Percentiles rank a stretch among this genome's conserved stretches.
These are phyloP conservation scores for Meloidogyne floridensis DNA, from an alignment of 1,140 invertebrate genomes.

Conservation along the genomic window DNA sequence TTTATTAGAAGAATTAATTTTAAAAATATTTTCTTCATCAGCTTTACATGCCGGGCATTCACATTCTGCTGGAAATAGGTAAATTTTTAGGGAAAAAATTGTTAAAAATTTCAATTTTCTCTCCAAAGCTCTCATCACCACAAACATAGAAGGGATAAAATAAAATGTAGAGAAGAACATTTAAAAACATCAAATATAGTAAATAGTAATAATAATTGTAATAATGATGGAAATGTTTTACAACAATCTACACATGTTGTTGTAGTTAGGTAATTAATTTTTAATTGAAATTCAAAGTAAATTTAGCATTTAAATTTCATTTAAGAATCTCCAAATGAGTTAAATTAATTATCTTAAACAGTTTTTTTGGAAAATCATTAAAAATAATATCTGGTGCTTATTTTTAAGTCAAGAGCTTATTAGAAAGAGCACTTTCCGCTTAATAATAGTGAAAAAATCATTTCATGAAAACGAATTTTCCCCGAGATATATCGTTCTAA, in stretches of 20 bases:
- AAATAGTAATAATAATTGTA: not conserved
- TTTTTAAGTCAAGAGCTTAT: no score
- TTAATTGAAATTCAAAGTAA: no score
- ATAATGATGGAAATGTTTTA: not conserved
- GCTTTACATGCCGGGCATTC: conserved; percentile 1
- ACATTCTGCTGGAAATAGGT: conserved; percentile 10
- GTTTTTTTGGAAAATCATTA: no score
- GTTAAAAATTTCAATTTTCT: not conserved
- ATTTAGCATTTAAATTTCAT: no score
- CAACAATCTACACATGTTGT: not conserved
- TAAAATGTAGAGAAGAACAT: not conserved
- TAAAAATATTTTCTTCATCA: conserved; percentile 52
- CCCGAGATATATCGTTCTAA: no score
- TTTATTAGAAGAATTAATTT: conserved; percentile 56
- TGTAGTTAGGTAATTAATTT: not conserved
- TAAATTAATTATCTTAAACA: no score
- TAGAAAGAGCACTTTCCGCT: no score
- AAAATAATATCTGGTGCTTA: no score
- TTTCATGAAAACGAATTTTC: no score
- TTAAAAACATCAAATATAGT: not conserved
- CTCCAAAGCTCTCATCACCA: not conserved
- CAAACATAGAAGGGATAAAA: not conserved
- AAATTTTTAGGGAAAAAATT: not conserved
- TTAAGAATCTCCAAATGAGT: no score
- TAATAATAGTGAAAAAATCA: no score